phyloP scores from a whole-genome alignment of 2,113 vertebrate genomes.

The Alexandromys fortis region DNA sequence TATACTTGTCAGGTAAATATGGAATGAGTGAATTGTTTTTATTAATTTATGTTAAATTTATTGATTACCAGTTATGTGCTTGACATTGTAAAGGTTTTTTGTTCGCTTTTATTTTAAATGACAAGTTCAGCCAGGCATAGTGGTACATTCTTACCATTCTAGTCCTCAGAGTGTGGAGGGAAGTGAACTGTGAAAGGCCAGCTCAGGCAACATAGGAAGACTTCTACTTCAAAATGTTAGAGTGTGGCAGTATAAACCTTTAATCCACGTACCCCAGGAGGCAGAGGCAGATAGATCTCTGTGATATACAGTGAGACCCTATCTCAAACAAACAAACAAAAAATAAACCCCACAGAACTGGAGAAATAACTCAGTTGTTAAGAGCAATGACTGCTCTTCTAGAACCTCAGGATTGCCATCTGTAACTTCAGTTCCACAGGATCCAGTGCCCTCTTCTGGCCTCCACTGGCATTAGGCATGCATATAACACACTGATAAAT shows the following conservation, averaged over 20 bases:
- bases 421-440: background rate
- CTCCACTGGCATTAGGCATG: background rate
- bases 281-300: background rate
- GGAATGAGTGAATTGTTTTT: background rate
- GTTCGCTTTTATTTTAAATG: background rate
- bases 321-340: background rate
- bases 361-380: background rate
- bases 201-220: background rate
- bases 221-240: background rate
- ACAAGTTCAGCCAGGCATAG: background rate
- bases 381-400: background rate
- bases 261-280: background rate
- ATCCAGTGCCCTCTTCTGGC: background rate
- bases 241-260: background rate
- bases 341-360: background rate
- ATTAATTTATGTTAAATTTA: slow-evolving; percentile 44
- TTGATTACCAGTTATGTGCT: background rate
- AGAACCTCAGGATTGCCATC: too few species aligned
- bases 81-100: background rate
- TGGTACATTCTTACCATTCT: background rate
- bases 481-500: background rate
- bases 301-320: background rate
- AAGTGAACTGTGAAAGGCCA: background rate
- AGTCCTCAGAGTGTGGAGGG: background rate
- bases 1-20: background rate